A percentile compares a stretch with the other conserved stretches of the same genome.
Evolutionary conservation across 2,113 vertebrate species (phyloP).

Genomic region (Sceloporus tristichus): DNA sequence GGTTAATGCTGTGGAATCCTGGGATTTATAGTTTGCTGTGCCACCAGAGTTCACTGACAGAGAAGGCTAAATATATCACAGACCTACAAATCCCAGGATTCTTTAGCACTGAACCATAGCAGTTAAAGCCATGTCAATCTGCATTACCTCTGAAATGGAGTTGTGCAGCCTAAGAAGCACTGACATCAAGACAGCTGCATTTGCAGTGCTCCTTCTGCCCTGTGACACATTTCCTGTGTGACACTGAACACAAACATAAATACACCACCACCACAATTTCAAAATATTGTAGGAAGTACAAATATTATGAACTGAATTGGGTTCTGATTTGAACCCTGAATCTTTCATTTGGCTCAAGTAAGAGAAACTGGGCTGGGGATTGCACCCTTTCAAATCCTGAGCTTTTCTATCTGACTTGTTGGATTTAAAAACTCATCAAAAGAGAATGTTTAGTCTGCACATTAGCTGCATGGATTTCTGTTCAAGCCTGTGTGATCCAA

Average conservation of each 20-base stretch:
- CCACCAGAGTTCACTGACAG: no score
- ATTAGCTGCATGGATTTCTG: slow-evolving; percentile 36
- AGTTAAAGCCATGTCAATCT: no score
- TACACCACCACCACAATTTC: neutral
- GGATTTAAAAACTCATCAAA: neutral
- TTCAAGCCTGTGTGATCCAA: fast-evolving
- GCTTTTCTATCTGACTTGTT: neutral
- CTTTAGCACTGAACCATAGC: no score
- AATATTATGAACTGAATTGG: neutral
- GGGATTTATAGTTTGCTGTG: no score
- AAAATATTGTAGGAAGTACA: neutral
- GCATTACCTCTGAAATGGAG: no score
- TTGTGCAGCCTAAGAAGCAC: no score
- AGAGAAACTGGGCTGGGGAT: neutral
- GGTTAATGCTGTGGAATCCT: no score
- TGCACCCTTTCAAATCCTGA: neutral
- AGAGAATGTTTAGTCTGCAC: neutral
- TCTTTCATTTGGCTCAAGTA: neutral
- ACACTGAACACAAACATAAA: neutral
- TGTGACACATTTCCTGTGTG: neutral
- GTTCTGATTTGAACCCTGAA: neutral
- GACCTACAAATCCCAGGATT: no score
- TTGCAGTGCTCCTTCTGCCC: neutral
- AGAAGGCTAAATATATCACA: no score
- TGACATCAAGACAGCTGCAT: neutral